Base-by-base conservation (phyloP, 2,888 invertebrate species). In the Nomada flava region DNA sequence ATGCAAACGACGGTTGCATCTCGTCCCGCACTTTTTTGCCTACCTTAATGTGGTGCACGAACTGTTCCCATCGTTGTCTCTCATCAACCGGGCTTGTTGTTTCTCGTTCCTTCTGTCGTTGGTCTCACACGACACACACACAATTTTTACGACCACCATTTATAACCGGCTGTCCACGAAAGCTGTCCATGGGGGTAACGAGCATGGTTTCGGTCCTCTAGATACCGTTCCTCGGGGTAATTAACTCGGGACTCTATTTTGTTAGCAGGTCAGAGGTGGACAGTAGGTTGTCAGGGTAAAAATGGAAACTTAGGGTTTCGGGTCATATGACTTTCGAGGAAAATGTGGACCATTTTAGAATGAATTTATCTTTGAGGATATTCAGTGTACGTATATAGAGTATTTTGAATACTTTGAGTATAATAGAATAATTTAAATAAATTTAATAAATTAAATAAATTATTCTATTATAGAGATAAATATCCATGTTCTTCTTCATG, bases 131-230 rank as follows among this genome's bases (percentile, higher is more conserved):
- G 79, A 71, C 75, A 74, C 70, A 71, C 75, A 74, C 70, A 65
- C 71, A 64, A 70, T 65, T 72, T 79, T 76, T 68, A 82, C 72
- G 71, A 67, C 60, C 62, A 74, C 81, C 81, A 81, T 81, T 81
- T 79, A 81, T 81, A 81, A 81, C 81, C 65, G 36, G 57, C 80
- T 71, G 65, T 64, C 75, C 70, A 36, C 57, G 29, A 62, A 42
- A 53, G 53, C 69, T 65, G 53, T 36, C 63, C 36, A 7, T 36
- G 3, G 20, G 23, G 53, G 70, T 70, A 70, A 79, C 76, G 65
- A 62, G 68, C 76, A 68, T 71, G 67, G 47, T 36, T 59, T 65
- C 67, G 79, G 23, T n/a, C 70, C 36, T 64, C 57, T 10, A 3
- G 62, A 76, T 50, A 44, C 50, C 9, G 53, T 15, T 76, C 50